Evolutionary conservation across 2,888 invertebrate genomes (phyloP), one percentile per base, ranked within the genome.

Genomic region (Agonopterix subpropinquella): DNA sequence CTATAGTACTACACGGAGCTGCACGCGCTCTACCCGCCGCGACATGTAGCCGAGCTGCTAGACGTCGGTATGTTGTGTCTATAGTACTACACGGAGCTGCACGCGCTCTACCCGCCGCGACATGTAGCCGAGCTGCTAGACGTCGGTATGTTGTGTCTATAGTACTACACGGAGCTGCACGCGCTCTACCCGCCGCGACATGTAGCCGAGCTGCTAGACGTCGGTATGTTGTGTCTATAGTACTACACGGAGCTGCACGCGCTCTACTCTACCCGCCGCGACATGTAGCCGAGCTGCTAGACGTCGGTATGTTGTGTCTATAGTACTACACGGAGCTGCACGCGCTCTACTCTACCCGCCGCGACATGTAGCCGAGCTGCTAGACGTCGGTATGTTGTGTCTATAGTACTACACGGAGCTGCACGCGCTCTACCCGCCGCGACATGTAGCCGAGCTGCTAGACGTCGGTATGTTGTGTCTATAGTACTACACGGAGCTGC

Each of bases 331-430:
- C 4, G 18, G 68, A 63, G 55, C 61, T 72, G 45, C 53, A 77
- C 47, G 76, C 75, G 4, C 48, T 52, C 37, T 82, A 83, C 71
- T 56, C n/a, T n/a, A n/a, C 62, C 61, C 35, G 53, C 53, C 47
- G 57, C 49, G 36, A 41, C n/a, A 4, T 7, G 28, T 28, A 5
- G 28, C 28, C 28, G 28, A 28, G 5, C 28, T 28, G 28, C 28
- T 28, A 7, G 28, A 28, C 28, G 1, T 28, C 28, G 28, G 28
- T 28, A 7, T 5, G 28, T 28, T 4, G 5, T 28, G 28, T 28
- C 28, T 28, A 7, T 28, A 28, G 28, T 7, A 28, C 28, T 28
- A 5, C 28, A 3, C 4, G 18, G 68, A 63, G 55, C 61, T 72
- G 45, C 53, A 77, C 47, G 76, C 75, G 4, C 48, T 52, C 37